Percentiles rank a stretch among this genome's conserved stretches.
Conservation (phyloP, 2,113 vertebrate species). For the Sinocyclocheilus rhinocerous region DNA sequence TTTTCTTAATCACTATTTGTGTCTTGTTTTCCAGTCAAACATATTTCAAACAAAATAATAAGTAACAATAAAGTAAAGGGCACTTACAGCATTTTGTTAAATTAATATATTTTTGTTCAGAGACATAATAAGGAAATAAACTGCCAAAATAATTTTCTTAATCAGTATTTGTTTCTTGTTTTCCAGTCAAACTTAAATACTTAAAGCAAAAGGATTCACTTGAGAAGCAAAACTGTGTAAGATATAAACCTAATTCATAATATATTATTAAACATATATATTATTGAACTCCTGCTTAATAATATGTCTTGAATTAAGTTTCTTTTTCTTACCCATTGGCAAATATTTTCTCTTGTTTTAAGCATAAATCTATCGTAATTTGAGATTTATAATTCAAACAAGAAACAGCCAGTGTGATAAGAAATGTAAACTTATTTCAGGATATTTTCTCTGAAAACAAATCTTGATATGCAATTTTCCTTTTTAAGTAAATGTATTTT, state of each 20-base stretch:
- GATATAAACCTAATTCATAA: not conserved
- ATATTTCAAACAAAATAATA: too few species aligned
- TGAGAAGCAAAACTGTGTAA: not conserved
- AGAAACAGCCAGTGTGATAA: not conserved
- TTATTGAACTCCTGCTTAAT: not conserved
- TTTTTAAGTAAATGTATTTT: not conserved
- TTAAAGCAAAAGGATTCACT: not conserved
- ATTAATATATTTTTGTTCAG: not conserved
- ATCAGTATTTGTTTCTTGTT: not conserved
- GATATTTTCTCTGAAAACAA: not conserved
- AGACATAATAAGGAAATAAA: not conserved
- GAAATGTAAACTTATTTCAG: not conserved
- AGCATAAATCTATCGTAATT: not conserved
- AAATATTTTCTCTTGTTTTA: not conserved
- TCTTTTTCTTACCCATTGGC: not conserved
- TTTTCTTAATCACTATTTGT: not conserved
- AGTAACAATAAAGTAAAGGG: too few species aligned
- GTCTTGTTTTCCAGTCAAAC: not conserved
- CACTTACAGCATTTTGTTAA: not conserved
- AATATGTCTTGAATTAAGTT: not conserved
- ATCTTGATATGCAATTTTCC: not conserved
- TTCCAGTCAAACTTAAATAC: not conserved
- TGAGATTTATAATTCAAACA: not conserved
- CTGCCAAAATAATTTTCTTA: not conserved
- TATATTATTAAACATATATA: not conserved